These are phyloP conservation scores for Sus cebifrons DNA, from an alignment of 2,797 vertebrate genomes.

Conservation along the genomic window DNA sequence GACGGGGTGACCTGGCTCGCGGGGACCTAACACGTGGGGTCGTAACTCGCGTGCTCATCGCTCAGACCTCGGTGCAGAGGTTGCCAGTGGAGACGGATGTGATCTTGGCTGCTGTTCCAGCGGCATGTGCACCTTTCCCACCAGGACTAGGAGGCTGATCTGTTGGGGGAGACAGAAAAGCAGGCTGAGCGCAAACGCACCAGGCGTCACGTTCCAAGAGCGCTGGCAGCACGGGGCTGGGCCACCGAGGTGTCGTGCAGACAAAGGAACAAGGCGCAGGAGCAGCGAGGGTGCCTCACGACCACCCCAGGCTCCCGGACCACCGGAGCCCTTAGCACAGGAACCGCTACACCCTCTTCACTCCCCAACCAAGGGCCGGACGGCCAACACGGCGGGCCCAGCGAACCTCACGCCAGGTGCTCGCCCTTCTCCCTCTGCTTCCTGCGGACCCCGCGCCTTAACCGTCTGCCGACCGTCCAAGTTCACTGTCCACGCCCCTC, in stretches of 20 bases:
- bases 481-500: not conserved
- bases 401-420: not conserved
- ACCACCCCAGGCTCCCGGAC: accelerated
- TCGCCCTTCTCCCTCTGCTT: too few species aligned
- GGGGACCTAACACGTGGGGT: too few species aligned
- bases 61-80: slow-evolving; percentile 97
- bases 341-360: not conserved
- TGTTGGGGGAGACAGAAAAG: slow-evolving; percentile 86
- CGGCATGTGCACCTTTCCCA: slow-evolving; percentile 93
- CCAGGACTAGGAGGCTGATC: slow-evolving; percentile 98
- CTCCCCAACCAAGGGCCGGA: not conserved
- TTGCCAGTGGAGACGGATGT: slow-evolving; percentile 99
- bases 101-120: slow-evolving; percentile 96
- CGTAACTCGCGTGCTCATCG: not conserved
- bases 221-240: not conserved
- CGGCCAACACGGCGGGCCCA: not conserved
- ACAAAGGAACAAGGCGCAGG: accelerated
- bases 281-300: accelerated
- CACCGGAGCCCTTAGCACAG: not conserved
- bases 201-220: accelerated
- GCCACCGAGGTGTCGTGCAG: accelerated
- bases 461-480: not conserved
- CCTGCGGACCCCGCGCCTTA: too few species aligned
- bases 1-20: too few species aligned
- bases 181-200: not conserved